phyloP scores from a whole-genome alignment of 2,888 invertebrate genomes.

The Liopterus haemorrhoidalis region DNA sequence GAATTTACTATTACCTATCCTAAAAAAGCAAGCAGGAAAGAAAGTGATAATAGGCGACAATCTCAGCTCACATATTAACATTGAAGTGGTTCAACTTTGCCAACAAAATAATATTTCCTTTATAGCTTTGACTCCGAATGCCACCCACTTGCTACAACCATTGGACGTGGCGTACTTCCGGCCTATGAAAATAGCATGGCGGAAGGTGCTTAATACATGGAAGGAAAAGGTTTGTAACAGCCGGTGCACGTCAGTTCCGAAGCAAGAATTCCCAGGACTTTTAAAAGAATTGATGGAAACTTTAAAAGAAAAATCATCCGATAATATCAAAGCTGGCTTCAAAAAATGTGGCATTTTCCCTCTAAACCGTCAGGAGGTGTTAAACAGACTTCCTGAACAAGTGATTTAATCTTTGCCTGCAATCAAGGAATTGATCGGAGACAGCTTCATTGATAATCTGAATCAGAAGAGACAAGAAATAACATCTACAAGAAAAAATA shows the following conservation, averaged over 20 bases:
- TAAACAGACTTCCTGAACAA: conserved; percentile 7
- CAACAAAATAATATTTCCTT: conserved; percentile 21
- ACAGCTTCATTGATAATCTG: conserved; percentile 8
- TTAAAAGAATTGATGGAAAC: conserved; percentile 8
- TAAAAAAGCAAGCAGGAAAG: conserved; percentile 28
- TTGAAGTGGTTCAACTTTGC: conserved; percentile 23
- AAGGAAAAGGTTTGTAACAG: conserved; percentile 2
- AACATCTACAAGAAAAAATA: no score
- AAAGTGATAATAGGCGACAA: conserved; percentile 29
- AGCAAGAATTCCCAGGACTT: conserved; percentile 9
- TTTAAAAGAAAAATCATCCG: conserved; percentile 1
- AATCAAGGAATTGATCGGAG: background rate
- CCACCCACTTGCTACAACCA: conserved; percentile 15
- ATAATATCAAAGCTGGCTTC: conserved; percentile 9
- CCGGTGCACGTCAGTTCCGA: conserved; percentile 6
- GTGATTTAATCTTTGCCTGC: background rate
- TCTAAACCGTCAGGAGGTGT: conserved; percentile 7
- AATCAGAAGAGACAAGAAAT: no score
- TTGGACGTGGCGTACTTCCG: conserved; percentile 24
- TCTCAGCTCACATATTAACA: conserved; percentile 26
- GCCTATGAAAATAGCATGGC: conserved; percentile 13
- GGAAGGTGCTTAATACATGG: conserved; percentile 8
- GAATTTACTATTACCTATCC: conserved; percentile 25
- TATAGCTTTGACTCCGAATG: conserved; percentile 16
- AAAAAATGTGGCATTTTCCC: conserved; percentile 10